Conservation (phyloP, 2,888 invertebrate species). For the Stegana nigrithorax region DNA sequence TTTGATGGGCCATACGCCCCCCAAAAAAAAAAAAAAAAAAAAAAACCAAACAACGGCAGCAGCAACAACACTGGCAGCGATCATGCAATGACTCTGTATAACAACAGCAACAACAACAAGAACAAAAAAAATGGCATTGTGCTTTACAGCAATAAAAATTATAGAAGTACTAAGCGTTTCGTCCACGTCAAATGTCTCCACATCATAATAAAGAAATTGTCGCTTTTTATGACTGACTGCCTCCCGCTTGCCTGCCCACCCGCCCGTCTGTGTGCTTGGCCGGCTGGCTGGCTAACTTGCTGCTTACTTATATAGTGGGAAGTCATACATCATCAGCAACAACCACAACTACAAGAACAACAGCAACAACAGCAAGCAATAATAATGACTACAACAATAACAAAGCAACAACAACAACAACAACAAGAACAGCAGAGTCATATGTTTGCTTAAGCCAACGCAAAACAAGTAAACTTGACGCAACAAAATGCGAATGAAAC, state of each 20-base stretch:
- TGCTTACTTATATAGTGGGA: slow-evolving; percentile 30
- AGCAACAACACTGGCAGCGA: too few species aligned
- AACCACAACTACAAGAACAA: not conserved
- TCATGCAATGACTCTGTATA: too few species aligned
- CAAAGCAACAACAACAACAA: too few species aligned
- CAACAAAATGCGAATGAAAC: not conserved
- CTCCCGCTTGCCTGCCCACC: not conserved
- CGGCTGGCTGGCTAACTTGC: not conserved
- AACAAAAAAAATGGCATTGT: slow-evolving; percentile 29
- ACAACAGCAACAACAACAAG: slow-evolving; percentile 9
- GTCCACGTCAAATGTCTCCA: slow-evolving; percentile 29
- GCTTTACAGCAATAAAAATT: slow-evolving; percentile 43
- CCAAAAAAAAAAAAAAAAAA: too few species aligned
- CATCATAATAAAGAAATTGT: slow-evolving; percentile 49
- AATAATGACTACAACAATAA: not conserved
- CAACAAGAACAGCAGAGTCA: too few species aligned
- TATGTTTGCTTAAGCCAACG: too few species aligned
- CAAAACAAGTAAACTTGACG: too few species aligned
- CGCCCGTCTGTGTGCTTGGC: too few species aligned
- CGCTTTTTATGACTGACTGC: not conserved
- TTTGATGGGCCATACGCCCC: too few species aligned
- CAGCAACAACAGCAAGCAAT: not conserved
- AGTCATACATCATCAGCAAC: slow-evolving; percentile 50
- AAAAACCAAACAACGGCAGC: slow-evolving; percentile 22
- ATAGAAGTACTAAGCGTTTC: slow-evolving; percentile 38